A percentile compares a stretch with the other conserved stretches of the same genome.
Evolutionary conservation across 2,113 vertebrate species (phyloP).

Genomic region (Tympanuchus pallidicinctus): DNA sequence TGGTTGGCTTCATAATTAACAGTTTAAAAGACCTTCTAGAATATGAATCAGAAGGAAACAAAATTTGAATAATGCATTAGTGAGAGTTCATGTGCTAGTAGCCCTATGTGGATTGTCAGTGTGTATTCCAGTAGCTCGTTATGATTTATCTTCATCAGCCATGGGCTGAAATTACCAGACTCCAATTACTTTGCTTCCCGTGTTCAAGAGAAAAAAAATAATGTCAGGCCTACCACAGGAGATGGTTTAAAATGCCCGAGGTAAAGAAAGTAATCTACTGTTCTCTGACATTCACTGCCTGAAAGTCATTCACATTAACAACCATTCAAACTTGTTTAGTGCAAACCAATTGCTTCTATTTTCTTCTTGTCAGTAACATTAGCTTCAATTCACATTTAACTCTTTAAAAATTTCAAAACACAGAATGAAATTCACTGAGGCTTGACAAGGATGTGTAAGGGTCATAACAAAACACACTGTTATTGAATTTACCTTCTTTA

Average conservation of each 20-base stretch:
- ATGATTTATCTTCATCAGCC: constrained; percentile 84
- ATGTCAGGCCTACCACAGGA: constrained; percentile 75
- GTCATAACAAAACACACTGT: constrained; percentile 25
- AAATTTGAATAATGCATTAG: constrained; percentile 75
- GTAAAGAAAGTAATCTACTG: constrained; percentile 84
- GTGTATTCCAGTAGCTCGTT: constrained; percentile 69
- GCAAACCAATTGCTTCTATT: constrained; percentile 78
- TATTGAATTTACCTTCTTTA: constrained; percentile 50
- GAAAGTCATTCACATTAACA: constrained; percentile 82
- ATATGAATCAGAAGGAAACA: constrained; percentile 70
- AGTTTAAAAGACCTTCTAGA: constrained; percentile 41
- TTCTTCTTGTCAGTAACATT: constrained; percentile 75
- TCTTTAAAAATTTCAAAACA: constrained; percentile 62
- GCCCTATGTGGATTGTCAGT: constrained; percentile 73
- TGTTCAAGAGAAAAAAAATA: constrained; percentile 53
- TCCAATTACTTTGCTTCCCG: constrained; percentile 80
- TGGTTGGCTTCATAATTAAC: constrained; percentile 58
- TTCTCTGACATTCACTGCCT: constrained; percentile 78
- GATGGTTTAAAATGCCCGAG: constrained; percentile 78
- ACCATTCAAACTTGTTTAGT: constrained; percentile 81
- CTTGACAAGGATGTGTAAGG: constrained; percentile 39
- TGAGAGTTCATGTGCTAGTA: constrained; percentile 60
- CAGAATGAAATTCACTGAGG: constrained; percentile 50
- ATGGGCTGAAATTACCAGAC: constrained; percentile 80
- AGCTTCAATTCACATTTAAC: constrained; percentile 77